A percentile compares a stretch with the other conserved stretches of the same genome.
These are phyloP conservation scores for Sitophilus oryzae DNA, from an alignment of 1,140 invertebrate species.

Conservation along the genomic window DNA sequence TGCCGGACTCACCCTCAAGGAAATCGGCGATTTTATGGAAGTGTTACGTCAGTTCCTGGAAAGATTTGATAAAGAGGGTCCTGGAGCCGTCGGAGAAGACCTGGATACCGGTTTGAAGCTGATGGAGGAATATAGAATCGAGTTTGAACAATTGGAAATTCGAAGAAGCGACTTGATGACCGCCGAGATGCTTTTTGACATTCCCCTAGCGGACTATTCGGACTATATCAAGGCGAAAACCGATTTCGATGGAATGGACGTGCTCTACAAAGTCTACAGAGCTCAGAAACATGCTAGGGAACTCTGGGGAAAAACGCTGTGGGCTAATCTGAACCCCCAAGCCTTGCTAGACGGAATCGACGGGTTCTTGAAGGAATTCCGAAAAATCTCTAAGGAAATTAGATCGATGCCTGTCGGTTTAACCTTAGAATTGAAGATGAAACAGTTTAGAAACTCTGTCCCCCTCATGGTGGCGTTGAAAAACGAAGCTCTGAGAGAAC, in stretches of 20 bases:
- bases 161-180: slow-evolving; percentile 64
- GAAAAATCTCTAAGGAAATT: slow-evolving; percentile 54
- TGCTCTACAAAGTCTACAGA: slow-evolving; percentile 73
- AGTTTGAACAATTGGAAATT: slow-evolving; percentile 60
- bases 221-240: slow-evolving; percentile 63
- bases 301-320: slow-evolving; percentile 77
- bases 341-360: slow-evolving; percentile 82
- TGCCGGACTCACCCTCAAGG: slow-evolving; percentile 63
- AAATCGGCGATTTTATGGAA: slow-evolving; percentile 65
- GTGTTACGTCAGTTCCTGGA: slow-evolving; percentile 63
- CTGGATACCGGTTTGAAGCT: slow-evolving; percentile 64
- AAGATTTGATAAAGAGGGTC: slow-evolving; percentile 68
- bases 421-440: slow-evolving; percentile 74
- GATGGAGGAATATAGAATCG: slow-evolving; percentile 64
- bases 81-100: slow-evolving; percentile 67
- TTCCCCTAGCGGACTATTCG: slow-evolving; percentile 74
- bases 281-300: slow-evolving; percentile 70
- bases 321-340: slow-evolving; percentile 80
- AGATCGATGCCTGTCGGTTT: slow-evolving; percentile 56
- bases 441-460: slow-evolving; percentile 78
- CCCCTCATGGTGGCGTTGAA: slow-evolving; percentile 86
- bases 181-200: slow-evolving; percentile 80
- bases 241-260: slow-evolving; percentile 67
- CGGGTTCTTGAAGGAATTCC: slow-evolving; percentile 70
- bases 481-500: slow-evolving; percentile 79